Conservation (phyloP, 2,888 invertebrate species). For the Schrankia costaestrigalis region DNA sequence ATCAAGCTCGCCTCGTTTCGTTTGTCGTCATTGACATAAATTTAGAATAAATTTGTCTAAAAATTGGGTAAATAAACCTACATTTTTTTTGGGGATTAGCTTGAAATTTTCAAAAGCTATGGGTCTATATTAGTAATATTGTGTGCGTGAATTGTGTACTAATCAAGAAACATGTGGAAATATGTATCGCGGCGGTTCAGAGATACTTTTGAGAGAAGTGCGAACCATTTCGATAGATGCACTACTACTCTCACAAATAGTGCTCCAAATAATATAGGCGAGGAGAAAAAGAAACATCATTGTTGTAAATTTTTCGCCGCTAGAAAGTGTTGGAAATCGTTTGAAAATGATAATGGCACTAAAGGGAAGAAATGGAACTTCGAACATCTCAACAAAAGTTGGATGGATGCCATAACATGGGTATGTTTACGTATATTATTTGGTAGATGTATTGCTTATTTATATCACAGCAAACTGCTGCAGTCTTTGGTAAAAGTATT, state of each 20-base stretch:
- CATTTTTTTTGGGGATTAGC: too few relatives aligned
- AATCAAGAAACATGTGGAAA: slow-evolving; percentile 71
- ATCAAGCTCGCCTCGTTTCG: too few relatives aligned
- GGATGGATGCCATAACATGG: slow-evolving; percentile 79
- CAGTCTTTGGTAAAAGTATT: too few relatives aligned
- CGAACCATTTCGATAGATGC: slow-evolving; percentile 71
- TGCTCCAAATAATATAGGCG: slow-evolving; percentile 39
- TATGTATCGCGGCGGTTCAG: slow-evolving; percentile 74
- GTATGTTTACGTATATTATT: slow-evolving; percentile 51
- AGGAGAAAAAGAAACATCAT: slow-evolving; percentile 45
- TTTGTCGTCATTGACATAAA: too few relatives aligned
- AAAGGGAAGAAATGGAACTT: slow-evolving; percentile 68
- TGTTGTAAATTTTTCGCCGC: slow-evolving; percentile 50
- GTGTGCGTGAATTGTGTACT: neutral
- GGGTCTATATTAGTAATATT: neutral
- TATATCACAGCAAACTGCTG: too few relatives aligned
- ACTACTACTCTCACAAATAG: slow-evolving; percentile 62
- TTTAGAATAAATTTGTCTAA: too few relatives aligned
- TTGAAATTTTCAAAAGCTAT: too few relatives aligned
- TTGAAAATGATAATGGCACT: slow-evolving; percentile 47
- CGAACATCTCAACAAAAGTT: slow-evolving; percentile 63
- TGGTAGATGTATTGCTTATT: too few relatives aligned
- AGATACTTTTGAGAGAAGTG: slow-evolving; percentile 73
- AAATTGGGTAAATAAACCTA: too few relatives aligned
- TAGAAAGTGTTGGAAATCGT: slow-evolving; percentile 48